A percentile compares a stretch with the other conserved stretches of the same genome.
Conservation (phyloP, 2,797 vertebrate species). For the Hoplostethus atlanticus region DNA sequence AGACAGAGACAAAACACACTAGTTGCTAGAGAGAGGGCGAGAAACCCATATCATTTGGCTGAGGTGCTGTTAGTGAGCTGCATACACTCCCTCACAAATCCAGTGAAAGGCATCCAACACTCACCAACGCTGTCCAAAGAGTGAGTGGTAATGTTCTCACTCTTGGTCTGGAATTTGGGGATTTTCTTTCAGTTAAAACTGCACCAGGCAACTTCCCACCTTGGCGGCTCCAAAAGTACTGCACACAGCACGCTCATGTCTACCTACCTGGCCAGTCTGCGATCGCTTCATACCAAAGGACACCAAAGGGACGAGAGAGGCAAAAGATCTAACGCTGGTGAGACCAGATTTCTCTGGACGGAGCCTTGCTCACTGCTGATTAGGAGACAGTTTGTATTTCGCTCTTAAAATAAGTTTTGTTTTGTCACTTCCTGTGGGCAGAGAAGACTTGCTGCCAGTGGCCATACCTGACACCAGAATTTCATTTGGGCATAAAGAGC, state of each 20-base stretch:
- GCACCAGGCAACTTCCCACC: neutral
- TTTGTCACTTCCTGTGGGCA: too few relatives aligned
- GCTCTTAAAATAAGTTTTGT: too few relatives aligned
- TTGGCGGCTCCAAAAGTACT: neutral
- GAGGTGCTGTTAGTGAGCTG: conserved; percentile 54
- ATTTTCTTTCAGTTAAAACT: conserved; percentile 21
- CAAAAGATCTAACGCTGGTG: too few relatives aligned
- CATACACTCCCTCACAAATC: conserved; percentile 39
- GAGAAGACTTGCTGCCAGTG: too few relatives aligned
- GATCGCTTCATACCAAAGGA: neutral
- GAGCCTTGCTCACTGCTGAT: too few relatives aligned
- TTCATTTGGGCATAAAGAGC: too few relatives aligned
- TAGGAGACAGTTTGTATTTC: too few relatives aligned
- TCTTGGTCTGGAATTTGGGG: neutral
- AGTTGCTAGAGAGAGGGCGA: conserved; percentile 37
- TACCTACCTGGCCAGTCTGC: neutral
- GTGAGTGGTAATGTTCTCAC: conserved; percentile 10
- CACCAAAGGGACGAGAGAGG: too few relatives aligned
- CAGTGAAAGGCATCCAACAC: conserved; percentile 29
- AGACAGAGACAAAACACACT: conserved; percentile 61
- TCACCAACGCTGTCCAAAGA: conserved; percentile 7
- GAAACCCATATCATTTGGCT: conserved; percentile 61
- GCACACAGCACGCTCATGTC: too few relatives aligned
- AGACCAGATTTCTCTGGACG: too few relatives aligned
- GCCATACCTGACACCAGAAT: too few relatives aligned